These are phyloP conservation scores for Latrodectus elegans DNA, from an alignment of 2,888 invertebrate genomes.

Conservation along the genomic window DNA sequence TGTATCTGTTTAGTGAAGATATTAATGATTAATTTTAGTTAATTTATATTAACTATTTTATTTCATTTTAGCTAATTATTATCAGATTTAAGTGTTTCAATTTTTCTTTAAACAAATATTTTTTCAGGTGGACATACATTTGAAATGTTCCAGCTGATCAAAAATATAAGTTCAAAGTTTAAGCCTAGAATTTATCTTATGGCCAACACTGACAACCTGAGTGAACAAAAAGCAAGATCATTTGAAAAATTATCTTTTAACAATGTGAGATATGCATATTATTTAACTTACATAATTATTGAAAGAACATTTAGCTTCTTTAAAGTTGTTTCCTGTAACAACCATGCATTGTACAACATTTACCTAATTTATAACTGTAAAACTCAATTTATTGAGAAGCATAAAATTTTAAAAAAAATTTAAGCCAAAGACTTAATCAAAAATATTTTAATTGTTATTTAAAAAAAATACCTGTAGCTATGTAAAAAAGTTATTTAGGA, in stretches of 20 bases:
- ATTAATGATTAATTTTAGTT: not conserved
- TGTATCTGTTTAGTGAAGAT: not conserved
- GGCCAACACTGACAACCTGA: conserved; percentile 86
- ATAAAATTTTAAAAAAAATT: too few species aligned
- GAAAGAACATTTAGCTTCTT: too few species aligned
- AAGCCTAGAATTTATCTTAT: conserved; percentile 85
- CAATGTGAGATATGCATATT: conserved; percentile 8
- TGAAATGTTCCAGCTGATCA: conserved; percentile 88
- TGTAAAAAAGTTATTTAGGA: too few species aligned
- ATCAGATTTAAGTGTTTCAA: not conserved
- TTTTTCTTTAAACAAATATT: not conserved
- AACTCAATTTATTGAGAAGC: too few species aligned
- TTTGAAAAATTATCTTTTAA: conserved; percentile 35
- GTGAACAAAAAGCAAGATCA: conserved; percentile 81
- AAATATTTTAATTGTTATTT: too few species aligned
- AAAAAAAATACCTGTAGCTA: too few species aligned
- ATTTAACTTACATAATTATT: not conserved
- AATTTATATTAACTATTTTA: not conserved
- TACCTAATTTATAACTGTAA: too few species aligned
- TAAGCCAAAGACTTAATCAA: too few species aligned
- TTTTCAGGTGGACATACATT: conserved; percentile 89
- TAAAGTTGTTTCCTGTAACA: too few species aligned
- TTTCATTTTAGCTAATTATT: not conserved
- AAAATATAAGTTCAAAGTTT: conserved; percentile 79
- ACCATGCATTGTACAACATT: too few species aligned